Evolutionary conservation across 2,113 vertebrate species (phyloP), one percentile per base, ranked within the genome.

Genomic region (Boleophthalmus pectinirostris): DNA sequence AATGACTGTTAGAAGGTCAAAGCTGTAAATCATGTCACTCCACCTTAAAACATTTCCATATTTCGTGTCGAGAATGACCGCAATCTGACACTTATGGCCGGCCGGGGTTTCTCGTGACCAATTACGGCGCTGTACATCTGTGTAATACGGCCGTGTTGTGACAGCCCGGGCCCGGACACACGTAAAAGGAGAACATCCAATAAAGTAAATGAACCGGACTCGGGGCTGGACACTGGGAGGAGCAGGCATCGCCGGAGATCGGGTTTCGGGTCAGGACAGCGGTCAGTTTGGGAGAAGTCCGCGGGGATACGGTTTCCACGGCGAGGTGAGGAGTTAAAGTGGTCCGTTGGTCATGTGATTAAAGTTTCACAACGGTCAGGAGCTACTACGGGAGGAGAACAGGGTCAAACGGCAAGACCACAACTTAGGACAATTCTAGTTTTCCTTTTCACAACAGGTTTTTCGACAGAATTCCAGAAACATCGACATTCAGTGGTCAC

Each of bases 161-260:
- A 83, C 79, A 81, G 74, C 24, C 12, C 2, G n/a, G 38, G 38
- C 66, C 38, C 60, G 73, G 66, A 75, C 54, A 66, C 43, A 71
- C 38, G 85, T 86, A 87, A 88, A 82, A 35, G 81, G 80, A 88
- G 77, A 85, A 54, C 20, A 24, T 68, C 61, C 58, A 75, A 14
- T 80, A 71, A 72, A 14, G 67, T 54, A 76, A 81, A 82, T 82
- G 75, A 82, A 57, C 47, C 73, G 70, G 74, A 82, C 67, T 25
- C 60, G 58, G 69, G 75, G 75, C 38, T 53, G 70, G 72, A 80
- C 54, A 25, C 15, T 58, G 72, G 56, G 68, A 70, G 74, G 51
- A 82, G 85, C 68, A 72, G 79, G 83, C 85, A 83, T 85, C 80
- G 23, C 45, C 68, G 68, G 66, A 73, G 77, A 79, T 87, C 78